Percentiles rank a stretch among this genome's conserved stretches.
Conservation (phyloP, 2,888 invertebrate genomes). For the Pandemis corylana region DNA sequence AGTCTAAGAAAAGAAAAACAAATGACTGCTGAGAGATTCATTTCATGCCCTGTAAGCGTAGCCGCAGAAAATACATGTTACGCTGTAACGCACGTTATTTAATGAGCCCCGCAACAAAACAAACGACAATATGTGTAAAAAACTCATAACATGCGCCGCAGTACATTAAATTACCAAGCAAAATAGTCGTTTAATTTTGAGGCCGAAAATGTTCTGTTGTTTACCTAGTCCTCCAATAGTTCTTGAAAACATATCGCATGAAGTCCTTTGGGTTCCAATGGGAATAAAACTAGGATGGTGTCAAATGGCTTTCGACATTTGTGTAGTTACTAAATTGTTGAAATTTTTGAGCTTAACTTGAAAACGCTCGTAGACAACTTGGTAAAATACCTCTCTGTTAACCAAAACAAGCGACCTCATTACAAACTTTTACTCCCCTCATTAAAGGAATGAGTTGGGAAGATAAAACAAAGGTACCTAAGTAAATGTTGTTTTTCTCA, state of each 20-base stretch:
- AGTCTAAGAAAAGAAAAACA: slow-evolving; percentile 6
- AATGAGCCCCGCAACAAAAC: not conserved
- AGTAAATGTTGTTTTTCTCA: slow-evolving; percentile 2
- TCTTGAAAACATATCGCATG: not conserved
- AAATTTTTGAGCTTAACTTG: not conserved
- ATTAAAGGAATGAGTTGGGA: slow-evolving; percentile 5
- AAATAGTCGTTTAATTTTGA: not conserved
- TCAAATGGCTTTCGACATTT: not conserved
- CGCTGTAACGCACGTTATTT: slow-evolving; percentile 1
- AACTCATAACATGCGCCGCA: not conserved
- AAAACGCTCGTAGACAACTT: not conserved
- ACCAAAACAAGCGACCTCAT: slow-evolving; percentile 4
- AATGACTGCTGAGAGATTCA: not conserved
- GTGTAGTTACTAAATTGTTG: not conserved
- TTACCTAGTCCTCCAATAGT: not conserved
- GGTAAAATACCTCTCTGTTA: not conserved
- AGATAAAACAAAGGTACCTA: not conserved
- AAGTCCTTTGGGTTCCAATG: not conserved
- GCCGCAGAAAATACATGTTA: not conserved
- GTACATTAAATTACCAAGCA: not conserved
- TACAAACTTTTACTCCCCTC: slow-evolving; percentile 13
- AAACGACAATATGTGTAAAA: not conserved
- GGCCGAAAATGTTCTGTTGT: not conserved
- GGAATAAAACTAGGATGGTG: not conserved
- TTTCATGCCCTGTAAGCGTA: not conserved